A percentile compares a stretch with the other conserved stretches of the same genome.
Evolutionary conservation across 2,113 vertebrate species (phyloP).

Genomic region (Damaliscus lunatus): DNA sequence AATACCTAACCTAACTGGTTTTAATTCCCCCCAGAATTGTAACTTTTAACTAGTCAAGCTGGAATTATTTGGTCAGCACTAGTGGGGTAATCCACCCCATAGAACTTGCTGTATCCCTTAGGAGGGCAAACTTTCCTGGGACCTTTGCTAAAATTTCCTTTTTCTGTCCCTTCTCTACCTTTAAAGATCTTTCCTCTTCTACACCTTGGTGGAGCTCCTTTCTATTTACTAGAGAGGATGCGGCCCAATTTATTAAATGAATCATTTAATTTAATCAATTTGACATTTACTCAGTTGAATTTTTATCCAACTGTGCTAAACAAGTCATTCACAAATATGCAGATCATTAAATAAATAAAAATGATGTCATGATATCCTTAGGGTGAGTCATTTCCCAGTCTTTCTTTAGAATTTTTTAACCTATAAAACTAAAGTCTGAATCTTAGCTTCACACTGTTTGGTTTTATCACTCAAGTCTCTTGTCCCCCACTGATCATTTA

Average conservation of each 20-base stretch:
- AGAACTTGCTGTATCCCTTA: neutral
- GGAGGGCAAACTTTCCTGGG: neutral
- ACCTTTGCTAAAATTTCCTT: neutral
- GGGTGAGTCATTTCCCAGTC: neutral
- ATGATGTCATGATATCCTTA: neutral
- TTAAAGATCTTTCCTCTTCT: neutral
- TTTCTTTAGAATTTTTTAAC: neutral
- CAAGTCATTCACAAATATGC: neutral
- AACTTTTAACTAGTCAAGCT: neutral
- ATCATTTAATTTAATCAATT: neutral
- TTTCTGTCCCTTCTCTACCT: neutral
- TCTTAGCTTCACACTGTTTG: neutral
- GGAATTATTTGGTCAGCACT: neutral
- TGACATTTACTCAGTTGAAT: neutral
- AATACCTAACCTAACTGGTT: neutral
- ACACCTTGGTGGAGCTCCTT: neutral
- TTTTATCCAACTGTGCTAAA: neutral
- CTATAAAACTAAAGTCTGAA: neutral
- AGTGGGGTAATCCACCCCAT: neutral
- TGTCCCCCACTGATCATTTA: neutral
- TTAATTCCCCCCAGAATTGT: neutral
- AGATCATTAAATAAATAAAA: conserved; percentile 33
- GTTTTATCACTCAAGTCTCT: neutral
- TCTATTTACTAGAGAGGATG: neutral
- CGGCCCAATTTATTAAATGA: neutral